Conservation (phyloP, 1,140 invertebrate species). For the Ooceraea biroi region DNA sequence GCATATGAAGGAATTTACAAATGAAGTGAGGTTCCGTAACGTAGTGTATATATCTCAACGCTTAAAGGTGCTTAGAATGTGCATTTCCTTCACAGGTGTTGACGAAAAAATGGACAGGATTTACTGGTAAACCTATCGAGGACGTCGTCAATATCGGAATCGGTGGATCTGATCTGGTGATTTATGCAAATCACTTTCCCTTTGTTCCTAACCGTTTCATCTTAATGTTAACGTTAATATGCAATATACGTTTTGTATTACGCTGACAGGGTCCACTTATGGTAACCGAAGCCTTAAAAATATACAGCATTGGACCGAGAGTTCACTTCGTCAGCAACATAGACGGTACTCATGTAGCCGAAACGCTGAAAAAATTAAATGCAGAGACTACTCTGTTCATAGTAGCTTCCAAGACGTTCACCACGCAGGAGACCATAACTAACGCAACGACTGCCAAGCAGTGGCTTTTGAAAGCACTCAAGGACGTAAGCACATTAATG, state of each 20-base stretch:
- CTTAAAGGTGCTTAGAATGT: slow-evolving; percentile 9
- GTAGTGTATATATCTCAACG: background rate
- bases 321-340: slow-evolving; percentile 99
- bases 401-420: slow-evolving; percentile 99
- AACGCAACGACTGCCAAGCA: slow-evolving; percentile 98
- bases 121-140: slow-evolving; percentile 97
- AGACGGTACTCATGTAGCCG: slow-evolving; percentile 99
- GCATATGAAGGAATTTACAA: slow-evolving; percentile 98
- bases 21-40: slow-evolving; percentile 89
- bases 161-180: slow-evolving; percentile 98
- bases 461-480: slow-evolving; percentile 96
- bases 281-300: slow-evolving; percentile 99
- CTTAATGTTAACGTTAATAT: too few species aligned
- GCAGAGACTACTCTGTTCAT: slow-evolving; percentile 99
- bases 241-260: slow-evolving; percentile 63
- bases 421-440: slow-evolving; percentile 99
- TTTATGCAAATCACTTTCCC: slow-evolving; percentile 14
- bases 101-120: slow-evolving; percentile 93
- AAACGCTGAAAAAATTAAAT: slow-evolving; percentile 96
- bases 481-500: slow-evolving; percentile 90
- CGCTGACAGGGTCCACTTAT: slow-evolving; percentile 95
- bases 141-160: slow-evolving; percentile 99
- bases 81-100: slow-evolving; percentile 86
- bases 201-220: background rate
- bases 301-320: slow-evolving; percentile 94